Conservation (phyloP, 2,888 invertebrate species). For the Melanophora roralis region DNA sequence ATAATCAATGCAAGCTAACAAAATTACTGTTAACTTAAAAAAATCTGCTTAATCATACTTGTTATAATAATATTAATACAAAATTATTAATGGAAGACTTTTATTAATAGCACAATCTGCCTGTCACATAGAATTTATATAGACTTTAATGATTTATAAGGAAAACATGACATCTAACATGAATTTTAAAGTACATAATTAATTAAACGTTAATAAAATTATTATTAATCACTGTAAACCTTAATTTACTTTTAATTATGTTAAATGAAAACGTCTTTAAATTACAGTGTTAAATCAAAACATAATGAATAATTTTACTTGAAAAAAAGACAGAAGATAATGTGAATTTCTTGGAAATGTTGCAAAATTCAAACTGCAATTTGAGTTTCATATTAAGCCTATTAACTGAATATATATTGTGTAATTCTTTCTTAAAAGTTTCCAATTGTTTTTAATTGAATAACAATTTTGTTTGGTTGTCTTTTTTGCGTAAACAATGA, state of each 20-base stretch:
- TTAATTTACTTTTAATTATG: not conserved
- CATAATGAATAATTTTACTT: too few relatives aligned
- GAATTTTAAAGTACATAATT: too few relatives aligned
- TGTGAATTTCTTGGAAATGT: not conserved
- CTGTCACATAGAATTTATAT: not conserved
- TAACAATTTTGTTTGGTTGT: not conserved
- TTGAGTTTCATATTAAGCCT: too few relatives aligned
- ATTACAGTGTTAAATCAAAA: not conserved
- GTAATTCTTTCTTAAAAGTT: constrained; percentile 10
- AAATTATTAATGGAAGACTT: too few relatives aligned
- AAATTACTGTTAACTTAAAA: not conserved
- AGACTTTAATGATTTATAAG: not conserved
- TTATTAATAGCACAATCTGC: not conserved
- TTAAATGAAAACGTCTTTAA: not conserved
- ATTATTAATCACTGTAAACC: not conserved
- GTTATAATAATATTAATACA: too few relatives aligned
- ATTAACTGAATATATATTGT: too few relatives aligned
- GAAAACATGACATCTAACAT: not conserved
- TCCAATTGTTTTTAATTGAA: not conserved
- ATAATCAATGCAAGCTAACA: too few relatives aligned
- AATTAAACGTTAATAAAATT: too few relatives aligned
- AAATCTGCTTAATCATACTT: too few relatives aligned
- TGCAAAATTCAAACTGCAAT: too few relatives aligned
- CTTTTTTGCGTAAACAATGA: not conserved
- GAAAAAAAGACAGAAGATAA: not conserved